Percentiles rank a stretch among this genome's conserved stretches.
Evolutionary conservation across 2,888 invertebrate genomes (phyloP).

Genomic region (Tenthredo amoena): DNA sequence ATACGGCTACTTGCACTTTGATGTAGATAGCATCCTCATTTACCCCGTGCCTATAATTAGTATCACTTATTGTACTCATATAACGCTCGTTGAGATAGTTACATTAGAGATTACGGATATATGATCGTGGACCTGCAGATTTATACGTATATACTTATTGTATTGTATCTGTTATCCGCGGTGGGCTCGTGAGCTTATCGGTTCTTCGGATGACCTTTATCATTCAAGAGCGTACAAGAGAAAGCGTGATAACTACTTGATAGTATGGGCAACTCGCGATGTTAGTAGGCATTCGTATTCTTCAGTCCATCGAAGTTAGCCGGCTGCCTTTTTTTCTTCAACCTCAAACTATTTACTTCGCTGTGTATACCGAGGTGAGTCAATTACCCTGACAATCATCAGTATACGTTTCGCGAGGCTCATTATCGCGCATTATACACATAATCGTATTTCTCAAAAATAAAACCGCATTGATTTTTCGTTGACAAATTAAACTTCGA

Average conservation of each 20-base stretch:
- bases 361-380: background rate
- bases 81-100: background rate
- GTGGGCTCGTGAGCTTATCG: background rate
- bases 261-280: background rate
- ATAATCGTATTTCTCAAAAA: background rate
- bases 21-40: background rate
- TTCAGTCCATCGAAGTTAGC: constrained; percentile 12
- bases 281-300: constrained; percentile 4
- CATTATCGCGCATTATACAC: background rate
- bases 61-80: background rate
- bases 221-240: background rate
- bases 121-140: no score
- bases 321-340: background rate
- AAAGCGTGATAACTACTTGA: constrained; percentile 18
- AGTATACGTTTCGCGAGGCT: background rate
- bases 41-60: background rate
- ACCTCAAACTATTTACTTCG: background rate
- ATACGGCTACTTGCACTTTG: no score
- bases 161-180: background rate
- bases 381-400: background rate
- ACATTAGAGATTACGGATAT: background rate
- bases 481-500: background rate
- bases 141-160: background rate
- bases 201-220: constrained; percentile 15
- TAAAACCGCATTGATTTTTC: background rate